Evolutionary conservation across 2,888 invertebrate genomes (phyloP).

Genomic region (Eilema sororculum): DNA sequence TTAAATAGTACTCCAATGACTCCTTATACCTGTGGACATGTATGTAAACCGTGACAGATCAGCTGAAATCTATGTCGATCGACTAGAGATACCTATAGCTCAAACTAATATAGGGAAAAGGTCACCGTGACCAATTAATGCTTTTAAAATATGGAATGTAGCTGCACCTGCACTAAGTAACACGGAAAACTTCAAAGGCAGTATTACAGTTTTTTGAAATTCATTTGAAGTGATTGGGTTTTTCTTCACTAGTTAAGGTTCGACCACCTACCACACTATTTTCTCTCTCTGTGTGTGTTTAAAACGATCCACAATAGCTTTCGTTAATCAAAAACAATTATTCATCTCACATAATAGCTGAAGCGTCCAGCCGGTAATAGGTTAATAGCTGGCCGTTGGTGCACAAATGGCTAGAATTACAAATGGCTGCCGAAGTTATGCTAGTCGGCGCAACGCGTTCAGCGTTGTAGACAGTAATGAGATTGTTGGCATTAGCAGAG

Average conservation of each 20-base stretch:
- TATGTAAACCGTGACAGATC: too few relatives aligned
- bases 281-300: not conserved
- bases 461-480: slow-evolving; percentile 8
- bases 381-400: slow-evolving; percentile 13
- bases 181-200: too few relatives aligned
- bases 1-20: too few relatives aligned
- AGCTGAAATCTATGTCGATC: too few relatives aligned
- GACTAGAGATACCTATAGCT: not conserved
- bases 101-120: not conserved
- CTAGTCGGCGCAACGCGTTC: slow-evolving; percentile 9
- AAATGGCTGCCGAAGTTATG: slow-evolving; percentile 6
- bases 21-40: too few relatives aligned
- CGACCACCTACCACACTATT: not conserved
- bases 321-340: not conserved
- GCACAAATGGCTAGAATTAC: slow-evolving; percentile 13
- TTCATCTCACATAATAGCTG: slow-evolving; percentile 8
- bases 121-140: too few relatives aligned
- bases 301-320: not conserved
- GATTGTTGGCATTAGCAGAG: slow-evolving; percentile 8
- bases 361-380: slow-evolving; percentile 4
- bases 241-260: too few relatives aligned
- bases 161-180: too few relatives aligned
- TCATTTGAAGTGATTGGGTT: too few relatives aligned
- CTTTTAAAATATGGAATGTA: too few relatives aligned
- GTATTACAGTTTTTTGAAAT: too few relatives aligned